Base-by-base conservation (phyloP, 2,113 vertebrate genomes). In the Amblyopsis rosae region DNA sequence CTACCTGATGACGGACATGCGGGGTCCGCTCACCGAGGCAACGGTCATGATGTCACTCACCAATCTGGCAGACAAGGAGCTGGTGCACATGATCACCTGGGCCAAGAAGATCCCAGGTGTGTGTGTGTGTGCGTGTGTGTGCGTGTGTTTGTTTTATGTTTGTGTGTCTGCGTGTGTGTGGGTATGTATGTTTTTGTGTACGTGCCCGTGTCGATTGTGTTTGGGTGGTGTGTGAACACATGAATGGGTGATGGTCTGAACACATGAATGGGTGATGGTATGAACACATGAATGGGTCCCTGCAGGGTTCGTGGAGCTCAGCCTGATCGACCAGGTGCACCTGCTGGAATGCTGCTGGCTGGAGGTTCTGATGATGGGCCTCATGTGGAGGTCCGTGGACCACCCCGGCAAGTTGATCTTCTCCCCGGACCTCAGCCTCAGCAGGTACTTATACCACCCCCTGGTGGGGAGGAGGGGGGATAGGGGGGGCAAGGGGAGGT, bases 51-150 rank as follows among this genome's bases (percentile, higher is more conserved):
- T 96, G 95, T 96, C 95, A 12, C 89, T 99, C 79, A 98, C 97
- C 15, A 96, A 95, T 86, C 93, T 99, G 77, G 97, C 98, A 0
- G 97, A 99, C 80, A 96, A 96, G 79, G 97, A 99, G 62, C 84
- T 99, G 67, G 98, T 99, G 47, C 95, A 98, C 79, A 98, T 99
- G 98, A 98, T 99, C 57, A 93, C 89, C 60, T 99, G 98, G 98
- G 98, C 98, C 85, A 99, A 99, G 90, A 99, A 98, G 83, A 96
- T 99, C 49, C 98, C 98, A 12, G 98, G 98, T 87, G 26, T 70
- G 53, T 88, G 9, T 17, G 66, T 69, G 53, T 64, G 13, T n/a
- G 48, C 2, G 48, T 49, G 57, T 62, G 63, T 59, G 35, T 17
- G 26, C 49, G 55, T 62, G 41, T 58, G 64, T 59, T 61, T 49